Conservation (phyloP, 1,140 invertebrate genomes). For the Ganaspis sp. region DNA sequence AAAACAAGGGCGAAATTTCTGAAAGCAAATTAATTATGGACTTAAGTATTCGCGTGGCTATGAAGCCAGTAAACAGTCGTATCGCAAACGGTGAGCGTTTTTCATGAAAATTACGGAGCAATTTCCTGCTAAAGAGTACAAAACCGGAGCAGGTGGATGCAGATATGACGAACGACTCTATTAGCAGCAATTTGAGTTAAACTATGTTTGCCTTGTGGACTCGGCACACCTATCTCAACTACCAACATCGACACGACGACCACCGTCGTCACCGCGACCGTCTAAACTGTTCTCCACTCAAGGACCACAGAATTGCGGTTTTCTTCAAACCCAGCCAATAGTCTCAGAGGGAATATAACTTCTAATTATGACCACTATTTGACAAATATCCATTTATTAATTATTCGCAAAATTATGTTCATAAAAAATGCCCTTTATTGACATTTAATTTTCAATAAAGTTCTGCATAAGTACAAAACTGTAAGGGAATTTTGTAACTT, state of each 20-base stretch:
- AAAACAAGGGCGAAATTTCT: background rate
- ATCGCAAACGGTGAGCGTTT: conserved; percentile 50
- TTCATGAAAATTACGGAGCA: conserved; percentile 59
- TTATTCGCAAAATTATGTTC: background rate
- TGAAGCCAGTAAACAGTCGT: conserved; percentile 36
- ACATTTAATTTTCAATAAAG: too few relatives aligned
- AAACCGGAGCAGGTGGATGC: background rate
- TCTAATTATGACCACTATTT: conserved; percentile 1
- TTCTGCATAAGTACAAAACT: too few relatives aligned
- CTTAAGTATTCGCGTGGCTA: background rate
- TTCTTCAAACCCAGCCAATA: conserved; percentile 56
- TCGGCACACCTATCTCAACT: conserved; percentile 49
- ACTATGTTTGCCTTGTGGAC: conserved; percentile 59
- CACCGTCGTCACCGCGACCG: conserved; percentile 31
- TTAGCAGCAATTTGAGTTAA: conserved; percentile 58
- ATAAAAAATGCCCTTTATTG: too few relatives aligned
- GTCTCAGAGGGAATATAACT: conserved; percentile 1
- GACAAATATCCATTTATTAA: background rate
- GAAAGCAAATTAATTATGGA: conserved; percentile 11
- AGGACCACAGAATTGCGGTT: conserved; percentile 56
- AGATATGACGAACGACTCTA: conserved; percentile 54
- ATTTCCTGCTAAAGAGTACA: conserved; percentile 45
- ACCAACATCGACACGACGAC: conserved; percentile 32
- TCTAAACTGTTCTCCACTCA: conserved; percentile 43
- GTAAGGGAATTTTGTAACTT: too few relatives aligned